A percentile compares a stretch with the other conserved stretches of the same genome.
Evolutionary conservation across 2,888 invertebrate genomes (phyloP).

Genomic region (Patella ulyssiponensis): DNA sequence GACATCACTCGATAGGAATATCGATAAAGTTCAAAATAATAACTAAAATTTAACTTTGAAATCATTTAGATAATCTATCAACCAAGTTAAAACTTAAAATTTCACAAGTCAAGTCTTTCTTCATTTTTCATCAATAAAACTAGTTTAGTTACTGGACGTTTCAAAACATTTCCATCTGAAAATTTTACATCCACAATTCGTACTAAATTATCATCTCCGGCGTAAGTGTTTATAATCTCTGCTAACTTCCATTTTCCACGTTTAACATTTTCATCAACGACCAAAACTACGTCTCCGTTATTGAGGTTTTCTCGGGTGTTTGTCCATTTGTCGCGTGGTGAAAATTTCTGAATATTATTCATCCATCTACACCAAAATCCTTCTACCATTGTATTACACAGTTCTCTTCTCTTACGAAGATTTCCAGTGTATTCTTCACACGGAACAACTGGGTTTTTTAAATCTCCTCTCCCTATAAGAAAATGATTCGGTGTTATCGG

Average conservation of each 20-base stretch:
- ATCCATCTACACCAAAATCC: not conserved
- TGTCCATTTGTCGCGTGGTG: slow-evolving; percentile 1
- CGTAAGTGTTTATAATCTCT: not conserved
- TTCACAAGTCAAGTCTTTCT: too few species aligned
- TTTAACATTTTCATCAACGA: not conserved
- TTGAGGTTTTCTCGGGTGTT: not conserved
- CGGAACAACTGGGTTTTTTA: not conserved
- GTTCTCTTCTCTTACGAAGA: not conserved
- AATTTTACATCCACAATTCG: not conserved
- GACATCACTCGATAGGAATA: too few species aligned
- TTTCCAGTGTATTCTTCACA: not conserved
- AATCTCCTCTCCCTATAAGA: not conserved
- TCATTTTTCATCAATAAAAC: too few species aligned
- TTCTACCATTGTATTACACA: not conserved
- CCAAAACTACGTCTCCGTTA: not conserved
- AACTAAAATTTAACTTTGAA: too few species aligned
- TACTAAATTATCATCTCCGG: not conserved
- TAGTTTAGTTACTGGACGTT: too few species aligned
- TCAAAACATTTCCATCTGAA: not conserved
- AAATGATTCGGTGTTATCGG: not conserved
- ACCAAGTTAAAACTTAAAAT: too few species aligned
- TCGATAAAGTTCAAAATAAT: too few species aligned
- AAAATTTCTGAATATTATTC: not conserved
- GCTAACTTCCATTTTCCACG: not conserved
- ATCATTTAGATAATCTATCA: too few species aligned